Percentiles rank a stretch among this genome's conserved stretches.
phyloP scores from a whole-genome alignment of 2,888 invertebrate species.

The Eupithecia inturbata region DNA sequence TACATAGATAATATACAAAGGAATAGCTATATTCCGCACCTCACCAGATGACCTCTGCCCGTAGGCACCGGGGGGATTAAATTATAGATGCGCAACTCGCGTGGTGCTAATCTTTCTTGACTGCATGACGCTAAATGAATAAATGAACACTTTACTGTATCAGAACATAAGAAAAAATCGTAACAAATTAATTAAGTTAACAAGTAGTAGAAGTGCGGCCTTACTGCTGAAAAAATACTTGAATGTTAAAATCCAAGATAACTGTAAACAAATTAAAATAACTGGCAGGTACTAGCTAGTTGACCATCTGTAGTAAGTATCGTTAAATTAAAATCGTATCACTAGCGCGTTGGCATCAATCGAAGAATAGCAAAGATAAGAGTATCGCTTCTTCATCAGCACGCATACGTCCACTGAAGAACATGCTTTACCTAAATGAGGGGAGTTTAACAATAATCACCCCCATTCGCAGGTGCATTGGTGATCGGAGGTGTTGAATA shows the following conservation, averaged over 20 bases:
- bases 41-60: constrained; percentile 58
- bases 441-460: not conserved
- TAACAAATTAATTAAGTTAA: not conserved
- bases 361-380: no score
- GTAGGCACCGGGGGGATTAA: constrained; percentile 23
- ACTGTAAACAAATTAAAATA: no score
- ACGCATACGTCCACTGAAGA: not conserved
- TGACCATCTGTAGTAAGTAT: no score
- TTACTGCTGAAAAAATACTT: not conserved
- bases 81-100: constrained; percentile 2
- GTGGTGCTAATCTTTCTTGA: not conserved
- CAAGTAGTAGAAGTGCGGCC: no score
- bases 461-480: not conserved
- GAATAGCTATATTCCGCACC: constrained; percentile 56
- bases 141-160: not conserved
- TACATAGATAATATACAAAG: constrained; percentile 40
- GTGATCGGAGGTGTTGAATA: not conserved
- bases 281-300: no score
- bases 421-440: no score
- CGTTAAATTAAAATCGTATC: no score
- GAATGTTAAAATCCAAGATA: no score
- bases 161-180: not conserved
- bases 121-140: not conserved
- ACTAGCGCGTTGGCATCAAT: no score
- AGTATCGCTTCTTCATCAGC: no score